Base-by-base conservation (phyloP, 2,797 vertebrate genomes). In the Crax fasciolata region DNA sequence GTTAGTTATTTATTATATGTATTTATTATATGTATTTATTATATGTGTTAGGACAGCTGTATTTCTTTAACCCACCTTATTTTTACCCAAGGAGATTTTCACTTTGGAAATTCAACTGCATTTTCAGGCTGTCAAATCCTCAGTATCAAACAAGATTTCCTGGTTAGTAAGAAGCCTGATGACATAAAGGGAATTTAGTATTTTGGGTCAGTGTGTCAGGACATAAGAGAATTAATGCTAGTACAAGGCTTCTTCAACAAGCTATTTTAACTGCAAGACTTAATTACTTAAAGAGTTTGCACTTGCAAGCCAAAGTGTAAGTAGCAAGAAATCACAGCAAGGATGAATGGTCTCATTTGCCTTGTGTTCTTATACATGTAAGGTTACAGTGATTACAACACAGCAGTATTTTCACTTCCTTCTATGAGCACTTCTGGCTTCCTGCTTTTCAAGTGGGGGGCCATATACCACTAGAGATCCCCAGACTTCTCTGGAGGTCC, bases 181-280 rank as follows among this genome's bases (percentile, higher is more conserved):
- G 89, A 79, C 3, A 1, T 83, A 93, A 88, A 85, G 62, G 59
- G 91, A 93, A 85, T 95, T 96, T 89, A 93, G 63, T 59, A 59
- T 96, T 88, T 96, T 87, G 94, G 96, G 93, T 96, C 94, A 96
- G 84, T 96, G 91, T 96, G 94, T 96, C 96, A 96, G 90, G 93
- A 94, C 10, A 1, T 35, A 51, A 89, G 93, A 89, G 94, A 95
- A 96, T 91, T 95, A 96, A 83, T 3, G 3, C 46, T 74, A 24
- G 43, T 75, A 52, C 61, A 74, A 77, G 78, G n/a, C 78, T 90
- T 85, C 84, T 90, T 92, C 81, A 43, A 57, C 65, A 76, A 88
- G 41, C 61, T 77, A 78, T 89, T 92, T 67, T 74, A 80, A 65
- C 62, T 62, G 66, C 51, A 84, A 57, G 25, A 41, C 25, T 62